Percentiles rank a stretch among this genome's conserved stretches.
Conservation (phyloP, 2,113 vertebrate genomes). For the Jacana jacana region DNA sequence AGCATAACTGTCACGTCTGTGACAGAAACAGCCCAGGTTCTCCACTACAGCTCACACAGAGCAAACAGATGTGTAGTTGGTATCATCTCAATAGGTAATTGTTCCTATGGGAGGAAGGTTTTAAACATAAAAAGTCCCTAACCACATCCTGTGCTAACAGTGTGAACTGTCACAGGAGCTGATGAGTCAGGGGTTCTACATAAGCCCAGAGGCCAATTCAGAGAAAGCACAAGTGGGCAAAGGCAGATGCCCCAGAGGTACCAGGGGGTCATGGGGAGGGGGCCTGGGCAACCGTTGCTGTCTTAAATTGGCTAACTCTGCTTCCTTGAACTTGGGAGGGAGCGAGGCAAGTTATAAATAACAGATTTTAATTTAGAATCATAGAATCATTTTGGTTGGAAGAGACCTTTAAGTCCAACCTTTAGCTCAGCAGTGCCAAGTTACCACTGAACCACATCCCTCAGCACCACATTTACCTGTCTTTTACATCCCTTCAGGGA, state of each 20-base stretch:
- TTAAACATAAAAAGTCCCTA: background rate
- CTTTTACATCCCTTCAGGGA: background rate
- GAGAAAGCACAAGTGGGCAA: background rate
- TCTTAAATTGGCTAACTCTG: fast-evolving
- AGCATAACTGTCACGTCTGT: background rate
- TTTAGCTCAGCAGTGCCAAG: background rate
- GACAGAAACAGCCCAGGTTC: background rate
- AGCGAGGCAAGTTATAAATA: background rate
- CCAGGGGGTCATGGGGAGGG: background rate
- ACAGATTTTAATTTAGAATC: background rate
- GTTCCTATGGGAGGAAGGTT: background rate
- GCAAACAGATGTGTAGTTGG: background rate
- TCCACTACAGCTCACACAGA: background rate
- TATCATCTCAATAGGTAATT: background rate
- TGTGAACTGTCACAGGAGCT: background rate
- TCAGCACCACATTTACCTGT: background rate
- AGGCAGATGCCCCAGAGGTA: background rate
- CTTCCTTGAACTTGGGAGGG: background rate
- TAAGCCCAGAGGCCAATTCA: background rate
- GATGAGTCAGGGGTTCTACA: background rate
- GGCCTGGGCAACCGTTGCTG: fast-evolving
- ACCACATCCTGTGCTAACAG: background rate
- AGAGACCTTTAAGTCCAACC: background rate
- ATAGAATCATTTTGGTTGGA: background rate
- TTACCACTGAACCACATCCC: background rate